Evolutionary conservation across 2,113 vertebrate species (phyloP), one percentile per base, ranked within the genome.

Genomic region (Hippocampus abdominalis): DNA sequence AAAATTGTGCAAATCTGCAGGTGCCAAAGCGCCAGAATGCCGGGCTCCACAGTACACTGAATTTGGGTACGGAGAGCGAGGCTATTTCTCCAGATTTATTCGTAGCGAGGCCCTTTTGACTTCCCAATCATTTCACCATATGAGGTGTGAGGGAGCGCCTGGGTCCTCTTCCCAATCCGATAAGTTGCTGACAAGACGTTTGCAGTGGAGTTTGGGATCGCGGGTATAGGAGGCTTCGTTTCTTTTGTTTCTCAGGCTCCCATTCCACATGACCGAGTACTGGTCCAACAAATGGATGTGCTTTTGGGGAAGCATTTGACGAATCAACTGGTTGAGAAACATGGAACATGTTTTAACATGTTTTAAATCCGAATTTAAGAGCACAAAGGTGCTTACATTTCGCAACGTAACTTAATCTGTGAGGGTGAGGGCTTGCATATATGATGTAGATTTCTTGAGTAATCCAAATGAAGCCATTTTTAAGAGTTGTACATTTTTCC

Each of bases 151-250:
- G 20, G 18, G 5, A 51, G 21, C n/a, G 42, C 51, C 51, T 20
- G 8, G 53, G 23, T 57, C 54, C 11, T 10, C 0, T 23, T 23
- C n/a, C 9, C 51, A 54, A 1, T 54, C 1, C 15, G 23, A n/a
- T 5, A 36, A 4, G 27, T 57, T 57, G 54, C 36, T 44, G 9
- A 23, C 27, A 64, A 21, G 18, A 23, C 27, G 51, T 83, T 88
- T 88, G 86, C 86, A 85, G 81, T 84, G 70, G 66, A 84, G 86
- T 87, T 86, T 88, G 80, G 82, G 60, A 69, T 66, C 78, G 49
- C 49, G 9, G 67, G 56, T 69, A 66, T 60, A 68, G 62, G 72
- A 69, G 64, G 60, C 44, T 5, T 53, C 25, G 71, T 51, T 53
- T 46, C 25, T 66, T 29, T 70, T 79, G 79, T 84, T 85, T 88